Conservation (phyloP, 2,888 invertebrate genomes). For the Crossocerus cetratus region DNA sequence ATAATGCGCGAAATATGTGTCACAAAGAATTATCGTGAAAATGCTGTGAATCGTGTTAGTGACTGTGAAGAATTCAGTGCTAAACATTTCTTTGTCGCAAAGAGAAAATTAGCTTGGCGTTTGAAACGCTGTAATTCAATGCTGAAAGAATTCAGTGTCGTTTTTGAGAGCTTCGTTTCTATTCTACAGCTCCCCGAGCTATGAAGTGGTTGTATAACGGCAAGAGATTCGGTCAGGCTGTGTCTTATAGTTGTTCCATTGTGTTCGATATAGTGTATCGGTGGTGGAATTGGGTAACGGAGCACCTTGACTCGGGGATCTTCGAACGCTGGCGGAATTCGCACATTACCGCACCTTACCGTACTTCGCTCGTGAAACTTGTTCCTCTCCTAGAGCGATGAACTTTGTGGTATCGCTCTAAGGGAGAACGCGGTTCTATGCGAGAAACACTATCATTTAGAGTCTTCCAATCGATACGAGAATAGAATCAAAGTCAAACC, state of each 20-base stretch:
- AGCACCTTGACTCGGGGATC: slow-evolving; percentile 41
- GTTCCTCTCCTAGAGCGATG: slow-evolving; percentile 59
- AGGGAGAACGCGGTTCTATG: slow-evolving; percentile 38
- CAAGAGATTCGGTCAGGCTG: neutral
- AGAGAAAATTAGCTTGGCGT: neutral
- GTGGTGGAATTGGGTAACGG: slow-evolving; percentile 42
- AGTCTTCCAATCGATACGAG: slow-evolving; percentile 41
- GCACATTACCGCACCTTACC: slow-evolving; percentile 59
- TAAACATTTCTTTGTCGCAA: too few relatives aligned
- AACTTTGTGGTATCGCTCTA: slow-evolving; percentile 59
- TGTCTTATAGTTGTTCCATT: neutral
- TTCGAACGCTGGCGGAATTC: slow-evolving; percentile 48
- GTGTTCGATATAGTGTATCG: slow-evolving; percentile 26
- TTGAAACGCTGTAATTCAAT: neutral
- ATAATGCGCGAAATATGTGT: too few relatives aligned
- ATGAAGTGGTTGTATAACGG: neutral
- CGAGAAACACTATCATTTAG: slow-evolving; percentile 52
- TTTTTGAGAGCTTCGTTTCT: neutral
- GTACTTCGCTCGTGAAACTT: slow-evolving; percentile 59
- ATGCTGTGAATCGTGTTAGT: too few relatives aligned
- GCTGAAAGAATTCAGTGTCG: neutral
- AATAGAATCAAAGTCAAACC: neutral
- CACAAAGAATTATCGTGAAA: too few relatives aligned
- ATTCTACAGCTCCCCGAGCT: neutral
- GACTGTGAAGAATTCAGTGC: too few relatives aligned